These are phyloP conservation scores for Caenorhabditis inopinata DNA, from an alignment of 1,140 invertebrate species.

Conservation along the genomic window DNA sequence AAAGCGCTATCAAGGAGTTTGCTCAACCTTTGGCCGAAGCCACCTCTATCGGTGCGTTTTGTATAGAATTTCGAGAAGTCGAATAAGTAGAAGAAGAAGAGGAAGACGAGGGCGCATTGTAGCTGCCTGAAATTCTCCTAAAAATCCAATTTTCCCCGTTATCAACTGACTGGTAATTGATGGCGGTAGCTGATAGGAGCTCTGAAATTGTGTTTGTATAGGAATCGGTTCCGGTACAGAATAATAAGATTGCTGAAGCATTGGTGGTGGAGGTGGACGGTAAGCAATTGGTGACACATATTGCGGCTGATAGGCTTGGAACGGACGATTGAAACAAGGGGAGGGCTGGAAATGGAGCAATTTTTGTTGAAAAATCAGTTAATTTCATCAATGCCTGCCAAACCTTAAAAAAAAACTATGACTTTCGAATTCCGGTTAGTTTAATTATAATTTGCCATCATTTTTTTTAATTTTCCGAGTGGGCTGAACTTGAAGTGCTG, in stretches of 20 bases:
- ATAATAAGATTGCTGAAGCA: background rate
- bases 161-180: background rate
- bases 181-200: background rate
- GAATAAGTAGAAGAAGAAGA: background rate
- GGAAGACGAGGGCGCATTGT: background rate
- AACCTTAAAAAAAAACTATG: too few species aligned
- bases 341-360: too few species aligned
- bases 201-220: background rate
- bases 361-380: too few species aligned
- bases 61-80: background rate
- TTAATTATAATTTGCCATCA: too few species aligned
- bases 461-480: too few species aligned
- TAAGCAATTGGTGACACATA: background rate
- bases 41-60: conserved; percentile 2
- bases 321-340: background rate
- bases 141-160: too few species aligned
- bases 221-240: background rate
- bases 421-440: too few species aligned
- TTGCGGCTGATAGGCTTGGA: background rate
- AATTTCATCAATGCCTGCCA: too few species aligned
- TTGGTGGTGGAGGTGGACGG: background rate
- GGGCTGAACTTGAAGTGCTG: too few species aligned
- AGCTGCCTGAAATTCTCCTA: conserved; percentile 5
- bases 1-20: too few species aligned
- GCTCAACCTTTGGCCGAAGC: background rate